Base-by-base conservation (phyloP, 64 coral and sea anemone species). In the Stichodactyla mertensii region DNA sequence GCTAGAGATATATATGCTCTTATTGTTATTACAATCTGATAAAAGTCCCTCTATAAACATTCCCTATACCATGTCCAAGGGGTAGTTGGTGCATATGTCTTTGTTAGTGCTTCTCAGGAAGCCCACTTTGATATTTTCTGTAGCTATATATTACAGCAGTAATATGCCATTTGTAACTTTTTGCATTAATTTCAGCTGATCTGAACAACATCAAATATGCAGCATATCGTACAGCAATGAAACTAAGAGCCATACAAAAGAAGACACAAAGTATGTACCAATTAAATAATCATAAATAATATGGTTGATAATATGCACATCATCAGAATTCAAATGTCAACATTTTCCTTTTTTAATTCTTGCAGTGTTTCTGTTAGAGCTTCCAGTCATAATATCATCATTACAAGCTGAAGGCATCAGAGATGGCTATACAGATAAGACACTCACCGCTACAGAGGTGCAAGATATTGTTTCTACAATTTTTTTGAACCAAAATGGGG, bases 191-290 rank as follows among this genome's bases (percentile, higher is more conserved):
- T 22, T 58, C 88, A 92, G 93, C 88, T 89, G 86, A 83, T 71
- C 86, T 96, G 6, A 96, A 89, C 86, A 92, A 91, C 57, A 98
- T 98, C 54, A 98, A 98, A 84, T 98, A 98, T 92, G 96, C 96
- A 52, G 96, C 96, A 24, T 98, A 98, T 77, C 88, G 96, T 20
- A 98, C 96, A 5, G 96, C 96, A 18, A 92, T 98, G 92, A 98
- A 98, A 85, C 88, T 98, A 4, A 92, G 96, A 78, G 93, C 96
- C 18, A 98, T 98, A 51, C 92, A 98, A 77, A 98, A 98, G 83
- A 92, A 82, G 55, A 95, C 92, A 13, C 92, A 98, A 87, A 82
- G 96, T 98, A 98, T 60, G 87, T 95, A 51, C 20, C 19, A 28
- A 54, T 54, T 54, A 55, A 26, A 67, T 1, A 51, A 26, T 55